phyloP scores from a whole-genome alignment of 2,888 invertebrate species.

The Zelleria hepariella region DNA sequence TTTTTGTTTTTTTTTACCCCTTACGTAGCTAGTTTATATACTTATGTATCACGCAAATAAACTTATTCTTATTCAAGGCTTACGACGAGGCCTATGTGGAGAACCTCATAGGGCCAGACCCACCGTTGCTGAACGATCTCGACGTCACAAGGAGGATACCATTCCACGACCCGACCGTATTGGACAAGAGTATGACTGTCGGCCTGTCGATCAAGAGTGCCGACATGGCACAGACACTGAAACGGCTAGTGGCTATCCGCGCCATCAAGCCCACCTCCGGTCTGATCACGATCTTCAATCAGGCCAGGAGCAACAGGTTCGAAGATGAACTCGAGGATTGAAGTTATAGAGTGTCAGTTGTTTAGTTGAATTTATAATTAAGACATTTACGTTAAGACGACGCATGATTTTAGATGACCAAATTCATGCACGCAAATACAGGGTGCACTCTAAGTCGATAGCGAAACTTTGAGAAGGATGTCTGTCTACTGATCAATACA shows the following conservation, averaged over 20 bases:
- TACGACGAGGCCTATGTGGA: constrained; percentile 40
- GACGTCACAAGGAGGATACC: constrained; percentile 25
- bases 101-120: constrained; percentile 39
- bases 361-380: no score
- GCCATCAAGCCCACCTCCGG: constrained; percentile 39
- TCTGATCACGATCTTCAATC: constrained; percentile 37
- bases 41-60: no score
- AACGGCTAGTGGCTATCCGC: constrained; percentile 32
- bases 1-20: no score
- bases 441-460: no score
- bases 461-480: no score
- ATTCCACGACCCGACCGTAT: constrained; percentile 30
- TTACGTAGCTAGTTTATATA: no score
- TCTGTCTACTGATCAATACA: no score
- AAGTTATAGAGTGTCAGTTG: no score
- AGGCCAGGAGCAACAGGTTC: constrained; percentile 35
- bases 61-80: no score
- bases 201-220: constrained; percentile 32
- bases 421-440: no score
- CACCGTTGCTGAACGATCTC: constrained; percentile 39
- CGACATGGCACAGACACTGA: constrained; percentile 35
- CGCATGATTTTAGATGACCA: no score
- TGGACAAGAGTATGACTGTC: constrained; percentile 38
- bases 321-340: constrained; percentile 5
- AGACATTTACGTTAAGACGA: no score